Evolutionary conservation across 2,113 vertebrate genomes (phyloP), one percentile per base, ranked within the genome.

Genomic region (Cichladusa arquata): DNA sequence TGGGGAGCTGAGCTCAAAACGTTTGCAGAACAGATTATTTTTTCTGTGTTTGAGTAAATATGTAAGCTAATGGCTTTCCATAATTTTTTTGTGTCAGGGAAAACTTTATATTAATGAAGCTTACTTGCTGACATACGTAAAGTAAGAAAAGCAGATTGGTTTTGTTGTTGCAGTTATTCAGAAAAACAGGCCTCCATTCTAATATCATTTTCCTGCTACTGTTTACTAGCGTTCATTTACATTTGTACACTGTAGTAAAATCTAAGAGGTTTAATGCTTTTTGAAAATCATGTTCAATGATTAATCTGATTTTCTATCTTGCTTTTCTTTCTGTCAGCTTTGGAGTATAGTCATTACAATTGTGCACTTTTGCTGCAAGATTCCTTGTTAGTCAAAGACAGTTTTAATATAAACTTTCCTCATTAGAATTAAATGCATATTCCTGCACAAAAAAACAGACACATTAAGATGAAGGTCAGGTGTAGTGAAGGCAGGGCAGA

Each of bases 321-420:
- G 19, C 8, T 79, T 79, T 95, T 71, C 12, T 71, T 65, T 69
- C 62, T 64, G 24, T 58, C 12, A 15, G 7, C 38, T 88, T 88
- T 80, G 58, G 31, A 47, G 14, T 69, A 26, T 8, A 50, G 33
- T 40, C 33, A 8, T 61, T 57, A 51, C 2, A 33, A 2, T 19
- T 50, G 6, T 2, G 0, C 0, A 0, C 19, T 42, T 57, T 70
- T 93, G 17, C 56, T 51, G 40, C 57, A 33, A 36, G 40, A 82
- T 62, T n/a, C 28, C 66, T 36, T 28, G 50, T 24, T 83, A 61
- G 15, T 86, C 58, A 84, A 66, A 36, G 26, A 33, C 11, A 74
- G 15, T n/a, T 76, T 77, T 73, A 28, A 31, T n/a, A 7, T 23
- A 28, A 45, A 38, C 18, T 64, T 33, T 6, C 51, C 73, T 76